Evolutionary conservation across 2,888 invertebrate species (phyloP).

Genomic region (Cataglyphis rosenhaueri): DNA sequence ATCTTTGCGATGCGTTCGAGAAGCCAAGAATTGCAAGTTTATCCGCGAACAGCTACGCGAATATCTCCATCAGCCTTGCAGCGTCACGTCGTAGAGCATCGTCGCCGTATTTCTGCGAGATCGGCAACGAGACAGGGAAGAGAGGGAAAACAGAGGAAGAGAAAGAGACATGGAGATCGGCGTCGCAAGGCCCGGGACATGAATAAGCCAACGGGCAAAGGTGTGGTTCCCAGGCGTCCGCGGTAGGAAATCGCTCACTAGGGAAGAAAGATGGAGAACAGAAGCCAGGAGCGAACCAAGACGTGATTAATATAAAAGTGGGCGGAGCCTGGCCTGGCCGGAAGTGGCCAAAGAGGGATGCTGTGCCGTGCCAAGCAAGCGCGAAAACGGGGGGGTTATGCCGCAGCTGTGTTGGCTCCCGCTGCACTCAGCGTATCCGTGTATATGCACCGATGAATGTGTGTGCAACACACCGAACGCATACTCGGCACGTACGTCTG

Average conservation of each 20-base stretch:
- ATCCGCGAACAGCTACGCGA: constrained; percentile 35
- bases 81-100: constrained; percentile 49
- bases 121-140: not conserved
- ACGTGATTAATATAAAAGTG: constrained; percentile 86
- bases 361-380: constrained; percentile 82
- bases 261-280: constrained; percentile 82
- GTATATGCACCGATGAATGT: constrained; percentile 61
- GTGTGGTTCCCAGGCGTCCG: constrained; percentile 84
- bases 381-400: constrained; percentile 81
- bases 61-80: constrained; percentile 52
- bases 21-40: constrained; percentile 22
- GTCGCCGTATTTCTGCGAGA: constrained; percentile 30
- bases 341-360: constrained; percentile 84
- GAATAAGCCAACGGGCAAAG: constrained; percentile 83
- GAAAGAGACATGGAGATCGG: constrained; percentile 54
- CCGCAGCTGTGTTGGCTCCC: constrained; percentile 71
- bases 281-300: constrained; percentile 82
- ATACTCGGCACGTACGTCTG: constrained; percentile 59
- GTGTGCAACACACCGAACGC: constrained; percentile 62
- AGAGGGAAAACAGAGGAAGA: not conserved
- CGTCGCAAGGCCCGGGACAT: constrained; percentile 76
- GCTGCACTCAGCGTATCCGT: constrained; percentile 44
- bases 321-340: constrained; percentile 83
- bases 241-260: constrained; percentile 82
- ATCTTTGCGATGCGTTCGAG: constrained; percentile 36